Evolutionary conservation across 2,113 vertebrate genomes (phyloP).

Genomic region (Oreochromis niloticus): DNA sequence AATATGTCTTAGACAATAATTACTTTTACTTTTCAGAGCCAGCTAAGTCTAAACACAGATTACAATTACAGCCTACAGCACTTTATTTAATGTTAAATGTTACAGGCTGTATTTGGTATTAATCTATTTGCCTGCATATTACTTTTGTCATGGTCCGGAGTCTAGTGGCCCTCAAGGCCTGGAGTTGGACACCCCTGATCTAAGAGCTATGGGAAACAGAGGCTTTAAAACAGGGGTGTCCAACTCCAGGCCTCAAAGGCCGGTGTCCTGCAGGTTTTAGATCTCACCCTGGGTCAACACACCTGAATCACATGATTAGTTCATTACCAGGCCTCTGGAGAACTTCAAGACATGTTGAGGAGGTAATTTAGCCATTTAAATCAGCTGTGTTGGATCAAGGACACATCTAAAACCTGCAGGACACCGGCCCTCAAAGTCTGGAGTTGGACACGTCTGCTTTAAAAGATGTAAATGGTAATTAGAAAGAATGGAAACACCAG

Average conservation of each 20-base stretch:
- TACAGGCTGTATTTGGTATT: not conserved
- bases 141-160: fast-evolving
- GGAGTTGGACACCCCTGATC: too few relatives aligned
- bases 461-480: not conserved
- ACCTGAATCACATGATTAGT: too few relatives aligned
- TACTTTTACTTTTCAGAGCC: not conserved
- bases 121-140: not conserved
- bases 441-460: fast-evolving
- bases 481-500: not conserved
- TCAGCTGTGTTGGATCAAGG: fast-evolving
- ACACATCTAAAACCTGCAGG: not conserved
- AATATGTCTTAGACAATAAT: not conserved
- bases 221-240: too few relatives aligned
- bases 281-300: too few relatives aligned
- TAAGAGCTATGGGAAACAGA: too few relatives aligned
- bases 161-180: not conserved
- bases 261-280: too few relatives aligned
- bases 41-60: not conserved
- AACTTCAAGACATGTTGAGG: not conserved
- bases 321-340: too few relatives aligned
- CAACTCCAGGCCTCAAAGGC: too few relatives aligned
- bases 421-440: fast-evolving
- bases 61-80: not conserved
- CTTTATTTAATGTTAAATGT: not conserved
- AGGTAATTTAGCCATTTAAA: not conserved